Evolutionary conservation across 2,888 invertebrate genomes (phyloP), one percentile per base, ranked within the genome.

Genomic region (Hirtodrosophila trivittata): DNA sequence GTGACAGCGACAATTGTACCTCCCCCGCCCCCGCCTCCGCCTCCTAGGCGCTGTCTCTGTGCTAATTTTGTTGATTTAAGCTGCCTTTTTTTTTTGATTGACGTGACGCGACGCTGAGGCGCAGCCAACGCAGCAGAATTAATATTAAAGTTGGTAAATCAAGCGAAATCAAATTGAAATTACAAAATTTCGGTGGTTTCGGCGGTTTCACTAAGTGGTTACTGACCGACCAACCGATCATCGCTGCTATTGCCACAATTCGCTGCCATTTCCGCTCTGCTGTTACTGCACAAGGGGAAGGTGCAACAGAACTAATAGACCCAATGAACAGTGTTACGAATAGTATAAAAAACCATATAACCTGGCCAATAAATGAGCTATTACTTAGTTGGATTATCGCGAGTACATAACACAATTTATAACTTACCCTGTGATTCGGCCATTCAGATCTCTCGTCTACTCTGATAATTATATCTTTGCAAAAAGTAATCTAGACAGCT

Each of bases 211-310:
- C 37, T 62, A 39, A 51, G 59, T 66, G 30, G 30, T 37, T 38
- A 35, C 46, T 57, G 56, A 52, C 56, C 51, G 38, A 65, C 52
- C 71, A 39, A 71, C 43, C 55, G 57, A 70, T 7, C 28, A 28
- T 54, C 43, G 62, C 54, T 66, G 67, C 66, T 73, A 71, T 70
- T 73, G 76, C 84, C 58, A 83, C 80, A 74, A 71, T 77, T 80
- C 72, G 72, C 56, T 68, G 67, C 69, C 72, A 67, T 84, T 82
- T 86, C 84, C 77, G 81, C 68, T 83, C 57, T 28, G 51, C 18
- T 43, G 43, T 46, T 52, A 68, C 54, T 50, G 55, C 60, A 54
- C 10, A 14, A 1, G 7, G 14, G 8, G 25, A 26, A 9, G 30
- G 32, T 38, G 21, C n/a, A 42, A 47, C n/a, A 33, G 32, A 66